Percentiles rank a stretch among this genome's conserved stretches.
These are phyloP conservation scores for Excalfactoria chinensis DNA, from an alignment of 2,113 vertebrate genomes.

Conservation along the genomic window DNA sequence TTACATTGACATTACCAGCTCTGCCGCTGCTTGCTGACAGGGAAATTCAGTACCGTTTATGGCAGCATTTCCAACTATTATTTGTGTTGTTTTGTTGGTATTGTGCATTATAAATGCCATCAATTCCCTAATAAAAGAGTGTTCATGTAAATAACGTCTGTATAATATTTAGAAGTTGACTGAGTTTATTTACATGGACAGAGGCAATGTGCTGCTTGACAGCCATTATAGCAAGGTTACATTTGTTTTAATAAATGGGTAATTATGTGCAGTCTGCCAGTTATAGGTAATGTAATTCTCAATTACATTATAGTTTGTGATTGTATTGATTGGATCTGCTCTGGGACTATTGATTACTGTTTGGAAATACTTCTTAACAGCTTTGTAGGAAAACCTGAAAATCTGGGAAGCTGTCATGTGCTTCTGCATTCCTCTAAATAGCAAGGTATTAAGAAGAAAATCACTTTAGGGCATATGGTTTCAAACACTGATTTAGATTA, in stretches of 20 bases:
- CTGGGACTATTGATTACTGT: slow-evolving; percentile 32
- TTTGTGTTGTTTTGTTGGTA: slow-evolving; percentile 29
- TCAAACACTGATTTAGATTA: not conserved
- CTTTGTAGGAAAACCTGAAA: not conserved
- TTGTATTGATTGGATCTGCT: slow-evolving; percentile 14
- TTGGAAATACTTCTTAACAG: not conserved
- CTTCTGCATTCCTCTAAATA: not conserved
- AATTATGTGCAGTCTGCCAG: slow-evolving; percentile 32
- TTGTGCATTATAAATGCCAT: not conserved
- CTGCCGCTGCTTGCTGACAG: slow-evolving; percentile 57
- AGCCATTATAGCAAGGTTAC: slow-evolving; percentile 29
- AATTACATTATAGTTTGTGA: slow-evolving; percentile 30
- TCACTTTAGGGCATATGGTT: not conserved
- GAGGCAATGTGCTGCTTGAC: slow-evolving; percentile 39
- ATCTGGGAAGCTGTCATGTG: not conserved
- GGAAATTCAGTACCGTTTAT: slow-evolving; percentile 15
- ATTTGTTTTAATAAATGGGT: slow-evolving; percentile 54
- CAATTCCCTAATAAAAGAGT: slow-evolving; percentile 41
- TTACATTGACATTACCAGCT: slow-evolving; percentile 37
- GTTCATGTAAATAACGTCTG: slow-evolving; percentile 19
- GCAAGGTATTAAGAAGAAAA: not conserved
- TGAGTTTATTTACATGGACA: slow-evolving; percentile 13
- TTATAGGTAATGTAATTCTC: not conserved
- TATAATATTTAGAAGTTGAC: not conserved
- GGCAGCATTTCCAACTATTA: not conserved